Base-by-base conservation (phyloP, 2,888 invertebrate species). In the Agrilus cyanescens region DNA sequence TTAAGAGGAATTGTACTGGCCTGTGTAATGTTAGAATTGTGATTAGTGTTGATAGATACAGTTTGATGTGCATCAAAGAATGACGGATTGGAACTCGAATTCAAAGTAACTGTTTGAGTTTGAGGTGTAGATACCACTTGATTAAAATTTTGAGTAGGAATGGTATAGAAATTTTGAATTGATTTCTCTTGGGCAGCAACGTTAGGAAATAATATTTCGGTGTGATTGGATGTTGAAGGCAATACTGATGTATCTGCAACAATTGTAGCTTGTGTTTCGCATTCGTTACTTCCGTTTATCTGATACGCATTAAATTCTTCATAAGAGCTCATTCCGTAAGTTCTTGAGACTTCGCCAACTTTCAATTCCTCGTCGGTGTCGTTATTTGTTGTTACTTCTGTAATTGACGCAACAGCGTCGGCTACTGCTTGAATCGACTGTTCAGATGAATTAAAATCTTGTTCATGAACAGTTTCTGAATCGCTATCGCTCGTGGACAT, bases 401-500 rank as follows among this genome's bases (percentile, higher is more conserved):
- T 29, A 10, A 37, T 33, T 20, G 38, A 12, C 31, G 32, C 30
- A 35, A 30, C 32, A 3, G 33, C 6, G 37, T 20, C 12, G n/a
- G 8, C 33, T 25, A 25, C 25, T 13, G 32, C 15, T 25, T 32
- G 20, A 13, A 32, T 18, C 6, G 41, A 32, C 12, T 32, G 12
- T 30, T 44, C 41, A 6, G 31, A 12, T 15, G 40, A 41, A 33
- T 46, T 41, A 15, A 38, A 38, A 18, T 46, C 44, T 25, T 34
- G 36, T 37, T 36, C 36, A 7, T 36, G 36, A 10, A 12, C 15
- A 7, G 18, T 36, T 54, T 86, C 86, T 18, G 85, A 83, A 57
- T 87, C 87, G 57, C 85, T 85, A 62, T 88, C 87, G 59, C 85
- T 86, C 0, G 82, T 82, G 16, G 80, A 78, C 66, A 85, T 77